phyloP scores from a whole-genome alignment of 1,140 invertebrate species.

The Leptinotarsa texana region DNA sequence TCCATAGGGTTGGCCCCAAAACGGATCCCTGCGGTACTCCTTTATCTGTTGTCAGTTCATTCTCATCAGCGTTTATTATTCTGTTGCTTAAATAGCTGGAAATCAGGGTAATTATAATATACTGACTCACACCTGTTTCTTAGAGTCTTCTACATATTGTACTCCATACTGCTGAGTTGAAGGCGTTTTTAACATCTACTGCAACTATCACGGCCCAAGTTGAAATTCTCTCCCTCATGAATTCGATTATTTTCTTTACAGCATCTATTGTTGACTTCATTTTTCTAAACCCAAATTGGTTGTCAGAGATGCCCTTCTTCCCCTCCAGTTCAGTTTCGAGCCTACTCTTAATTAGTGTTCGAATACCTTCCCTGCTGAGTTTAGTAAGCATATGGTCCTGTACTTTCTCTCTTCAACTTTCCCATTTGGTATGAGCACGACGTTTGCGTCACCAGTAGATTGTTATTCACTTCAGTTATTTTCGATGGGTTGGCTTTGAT shows the following conservation, averaged over 20 bases:
- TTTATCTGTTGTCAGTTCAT: background rate
- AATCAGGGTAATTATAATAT: background rate
- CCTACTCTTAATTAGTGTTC: constrained; percentile 1
- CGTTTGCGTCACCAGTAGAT: background rate
- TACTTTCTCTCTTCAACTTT: background rate
- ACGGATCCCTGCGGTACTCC: too few species aligned
- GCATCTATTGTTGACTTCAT: background rate
- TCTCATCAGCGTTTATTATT: background rate
- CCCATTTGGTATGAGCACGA: constrained; percentile 14
- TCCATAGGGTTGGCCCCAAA: background rate
- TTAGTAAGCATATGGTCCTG: constrained; percentile 16
- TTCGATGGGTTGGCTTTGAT: background rate
- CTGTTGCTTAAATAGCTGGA: background rate
- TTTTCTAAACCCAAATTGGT: background rate
- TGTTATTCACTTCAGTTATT: background rate
- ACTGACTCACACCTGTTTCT: background rate
- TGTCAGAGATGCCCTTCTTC: background rate
- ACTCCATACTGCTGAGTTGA: background rate
- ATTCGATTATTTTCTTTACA: background rate
- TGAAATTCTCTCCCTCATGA: background rate
- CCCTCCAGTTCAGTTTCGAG: background rate
- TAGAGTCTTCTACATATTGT: background rate
- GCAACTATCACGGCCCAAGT: constrained; percentile 7
- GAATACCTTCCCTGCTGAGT: constrained; percentile 17
- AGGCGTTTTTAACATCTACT: background rate